Evolutionary conservation across 2,888 invertebrate species (phyloP), one percentile per base, ranked within the genome.

Genomic region (Glyphotaelius pellucidus): DNA sequence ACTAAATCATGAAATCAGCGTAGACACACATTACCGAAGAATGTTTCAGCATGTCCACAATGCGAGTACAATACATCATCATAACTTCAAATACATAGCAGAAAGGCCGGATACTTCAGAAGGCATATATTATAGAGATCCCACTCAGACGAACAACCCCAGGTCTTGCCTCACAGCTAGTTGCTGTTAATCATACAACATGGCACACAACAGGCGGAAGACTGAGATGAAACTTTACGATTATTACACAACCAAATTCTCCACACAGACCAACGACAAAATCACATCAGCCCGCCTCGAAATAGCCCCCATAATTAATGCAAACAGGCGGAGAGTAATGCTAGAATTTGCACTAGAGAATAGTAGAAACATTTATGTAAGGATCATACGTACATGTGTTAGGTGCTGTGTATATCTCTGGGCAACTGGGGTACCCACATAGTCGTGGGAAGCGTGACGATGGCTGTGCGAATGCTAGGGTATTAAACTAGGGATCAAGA

Each of bases 261-360:
- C 67, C 25, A 67, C 67, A 25, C 25, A 67, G 25, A 1, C 30
- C 38, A 12, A 67, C 52, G 67, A 88, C 67, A 42, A 89, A 89
- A 89, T 89, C 89, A 80, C 80, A 89, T 80, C 89, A 38, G 25
- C 25, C 80, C 80, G 38, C 80, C 38, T 38, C 30, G 38, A 80
- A 80, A 89, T 89, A 32, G 67, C 80, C 80, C 35, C 31, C 31
- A 89, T 89, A 89, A 89, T 89, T 80, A 89, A 89, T 89, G 89
- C 38, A 80, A 19, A 89, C 89, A 25, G 47, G 35, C 80, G 80
- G 80, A 80, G n/a, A 80, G 80, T 12, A 80, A 89, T 89, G 25
- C 89, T 89, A 38, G 79, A 38, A 89, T 89, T 52, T 80, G 35
- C 89, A 80, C 38, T 89, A 80, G 80, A 79, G 38, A 25, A n/a